Evolutionary conservation across 2,113 vertebrate species (phyloP), one percentile per base, ranked within the genome.

Genomic region (Dipodomys spectabilis): DNA sequence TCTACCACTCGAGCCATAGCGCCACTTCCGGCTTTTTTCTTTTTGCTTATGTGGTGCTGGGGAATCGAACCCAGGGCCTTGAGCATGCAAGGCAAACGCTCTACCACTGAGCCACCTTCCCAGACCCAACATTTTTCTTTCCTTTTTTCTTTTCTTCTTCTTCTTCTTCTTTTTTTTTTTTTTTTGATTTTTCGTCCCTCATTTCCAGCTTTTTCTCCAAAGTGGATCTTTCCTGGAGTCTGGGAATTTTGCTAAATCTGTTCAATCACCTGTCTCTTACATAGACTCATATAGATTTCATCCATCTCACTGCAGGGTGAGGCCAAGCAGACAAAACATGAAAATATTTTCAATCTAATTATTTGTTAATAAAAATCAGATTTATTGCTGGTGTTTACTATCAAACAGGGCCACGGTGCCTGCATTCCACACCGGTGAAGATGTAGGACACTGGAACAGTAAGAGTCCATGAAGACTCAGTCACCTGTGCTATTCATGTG

Each of bases 241-340:
- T 23, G 69, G 39, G 28, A 82, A 28, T 12, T 64, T 68, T 86
- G 20, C 3, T 30, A 74, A 69, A 62, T 49, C 1, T 19, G 25
- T 2, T 32, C 27, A 44, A 18, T 32, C 27, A 53, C 13, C 75
- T 18, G 15, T 57, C 75, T 53, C 62, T 35, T 18, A 0, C 60
- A 32, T 71, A 25, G 5, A 81, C 8, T 11, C 13, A 69, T 71
- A 12, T 25, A 65, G 53, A 81, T 75, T 85, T 64, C 65, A 93
- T 92, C 90, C 82, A 72, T 35, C 57, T 86, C 85, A 19, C 28
- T 95, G 13, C 20, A 53, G 49, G 72, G 69, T 74, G 60, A 86
- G 4, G 35, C 6, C 62, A 73, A 73, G n/a, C 18, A 74, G 25
- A 65, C 35, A 79, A 73, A 71, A 74, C 25, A 19, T 81, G 57